Evolutionary conservation across 2,888 invertebrate species (phyloP), one percentile per base, ranked within the genome.

Genomic region (Patella pellucida): DNA sequence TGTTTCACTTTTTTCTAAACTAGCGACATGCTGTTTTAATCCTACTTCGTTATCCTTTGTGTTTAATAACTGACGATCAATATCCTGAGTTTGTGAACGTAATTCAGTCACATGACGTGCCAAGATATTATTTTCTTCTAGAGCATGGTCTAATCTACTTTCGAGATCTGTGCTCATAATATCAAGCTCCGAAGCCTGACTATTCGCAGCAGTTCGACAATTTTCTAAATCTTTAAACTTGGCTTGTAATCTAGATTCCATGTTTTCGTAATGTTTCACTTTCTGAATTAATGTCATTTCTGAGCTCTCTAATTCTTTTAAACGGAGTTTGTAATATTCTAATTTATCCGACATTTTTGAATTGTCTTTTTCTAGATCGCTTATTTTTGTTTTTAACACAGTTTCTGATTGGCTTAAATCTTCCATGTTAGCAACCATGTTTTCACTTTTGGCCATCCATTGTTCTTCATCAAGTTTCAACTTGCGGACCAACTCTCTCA

Each of bases 351-450:
- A 78, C 27, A 88, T 82, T 14, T 82, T 84, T 27, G 83, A 79
- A 68, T 86, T 88, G 77, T 88, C 89, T 62, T 84, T 84, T 77
- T 88, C 86, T 50, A 88, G 77, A 76, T 85, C 85, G 74, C 87
- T 85, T 15, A 88, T 79, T 73, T 84, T 83, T 41, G 83, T 80
- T 78, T 84, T 85, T 52, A 88, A 78, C n/a, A 84, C 84, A 62
- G 83, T 79, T 71, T 88, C 88, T 3, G 85, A 85, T n/a, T 81
- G 83, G 14, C 85, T 82, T 75, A 89, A 83, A 77, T 88, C 85
- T 62, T 85, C 84, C 62, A 89, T 82, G 52, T 86, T 86, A n/a
- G 80, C 79, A 72, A 86, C 88, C 69, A 87, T 81, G 62, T 85
- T 85, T 52, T 83, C 82, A 14, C 85, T 86, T 73, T 84, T 86